These are phyloP conservation scores for Anomalospiza imberbis DNA, from an alignment of 2,797 vertebrate genomes.

Conservation along the genomic window DNA sequence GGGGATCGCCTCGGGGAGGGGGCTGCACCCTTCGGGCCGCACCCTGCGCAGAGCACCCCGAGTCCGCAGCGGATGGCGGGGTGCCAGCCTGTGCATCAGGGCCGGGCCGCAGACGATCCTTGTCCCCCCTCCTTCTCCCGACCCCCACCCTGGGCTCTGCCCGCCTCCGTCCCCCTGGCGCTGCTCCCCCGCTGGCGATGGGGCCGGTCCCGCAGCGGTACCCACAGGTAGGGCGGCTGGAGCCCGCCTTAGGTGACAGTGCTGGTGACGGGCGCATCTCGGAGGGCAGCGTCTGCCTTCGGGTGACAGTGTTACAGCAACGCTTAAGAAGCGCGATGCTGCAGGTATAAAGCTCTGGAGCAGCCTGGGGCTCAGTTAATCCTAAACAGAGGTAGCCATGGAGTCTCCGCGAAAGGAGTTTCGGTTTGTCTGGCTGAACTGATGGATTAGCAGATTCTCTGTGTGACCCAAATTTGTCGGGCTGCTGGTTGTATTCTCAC, in stretches of 20 bases:
- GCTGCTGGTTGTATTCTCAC: background rate
- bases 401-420: background rate
- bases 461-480: background rate
- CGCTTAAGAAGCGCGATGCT: background rate
- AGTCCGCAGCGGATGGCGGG: background rate
- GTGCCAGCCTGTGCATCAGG: background rate
- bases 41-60: background rate
- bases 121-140: background rate
- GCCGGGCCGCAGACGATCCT: background rate
- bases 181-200: accelerated
- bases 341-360: background rate
- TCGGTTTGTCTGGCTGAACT: background rate
- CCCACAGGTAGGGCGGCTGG: accelerated
- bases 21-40: background rate
- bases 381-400: background rate
- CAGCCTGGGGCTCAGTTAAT: background rate
- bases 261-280: background rate
- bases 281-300: background rate
- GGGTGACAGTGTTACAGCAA: background rate
- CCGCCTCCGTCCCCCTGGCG: background rate
- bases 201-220: background rate
- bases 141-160: background rate
- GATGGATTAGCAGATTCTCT: background rate
- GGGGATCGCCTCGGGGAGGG: background rate
- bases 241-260: accelerated